Evolutionary conservation across 2,888 invertebrate genomes (phyloP).

Genomic region (Acanthosepion esculentum): DNA sequence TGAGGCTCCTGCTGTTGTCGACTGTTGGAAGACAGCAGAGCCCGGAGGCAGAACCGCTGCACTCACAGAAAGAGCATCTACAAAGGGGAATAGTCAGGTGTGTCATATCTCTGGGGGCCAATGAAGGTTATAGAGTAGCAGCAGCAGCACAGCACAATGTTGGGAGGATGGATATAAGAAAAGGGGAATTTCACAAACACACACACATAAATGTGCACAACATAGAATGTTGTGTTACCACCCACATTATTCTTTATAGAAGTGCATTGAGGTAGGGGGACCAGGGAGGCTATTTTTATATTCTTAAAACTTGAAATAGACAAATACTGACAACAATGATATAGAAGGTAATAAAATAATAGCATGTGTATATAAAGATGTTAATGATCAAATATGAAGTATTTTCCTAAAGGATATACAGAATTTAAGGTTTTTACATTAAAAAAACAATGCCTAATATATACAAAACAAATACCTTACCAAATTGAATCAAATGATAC

Average conservation of each 20-base stretch:
- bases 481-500: no score
- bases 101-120: conserved; percentile 33
- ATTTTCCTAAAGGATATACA: neutral
- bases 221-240: neutral
- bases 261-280: no score
- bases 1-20: conserved; percentile 49
- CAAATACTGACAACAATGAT: no score
- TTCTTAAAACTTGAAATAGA: neutral
- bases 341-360: neutral
- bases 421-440: no score
- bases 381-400: neutral
- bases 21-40: conserved; percentile 41
- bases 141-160: neutral
- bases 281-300: neutral
- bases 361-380: neutral
- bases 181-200: neutral
- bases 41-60: conserved; percentile 19
- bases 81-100: conserved; percentile 33
- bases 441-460: no score
- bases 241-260: no score
- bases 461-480: no score
- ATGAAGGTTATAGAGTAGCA: neutral
- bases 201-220: neutral
- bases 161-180: neutral
- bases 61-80: conserved; percentile 44